Percentiles rank a stretch among this genome's conserved stretches.
These are phyloP conservation scores for Monochamus alternatus DNA, from an alignment of 2,888 invertebrate genomes.

Conservation along the genomic window DNA sequence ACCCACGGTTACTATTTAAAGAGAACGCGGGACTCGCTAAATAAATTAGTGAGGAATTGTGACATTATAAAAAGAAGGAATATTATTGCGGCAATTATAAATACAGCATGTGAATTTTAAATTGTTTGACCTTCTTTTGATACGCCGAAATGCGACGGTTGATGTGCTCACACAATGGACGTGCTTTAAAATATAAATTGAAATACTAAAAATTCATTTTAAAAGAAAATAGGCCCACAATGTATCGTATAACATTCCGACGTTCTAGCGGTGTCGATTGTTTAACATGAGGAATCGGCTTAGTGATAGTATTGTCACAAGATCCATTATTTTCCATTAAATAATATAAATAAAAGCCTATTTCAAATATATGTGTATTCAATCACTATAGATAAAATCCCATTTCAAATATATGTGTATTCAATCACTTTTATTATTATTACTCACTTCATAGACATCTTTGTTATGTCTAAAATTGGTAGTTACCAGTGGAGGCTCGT, in stretches of 20 bases:
- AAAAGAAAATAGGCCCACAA: not conserved
- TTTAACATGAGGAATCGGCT: not conserved
- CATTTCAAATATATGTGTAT: too few species aligned
- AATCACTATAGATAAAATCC: too few species aligned
- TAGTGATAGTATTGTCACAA: not conserved
- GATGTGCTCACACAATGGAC: slow-evolving; percentile 1
- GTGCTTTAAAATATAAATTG: slow-evolving; percentile 2
- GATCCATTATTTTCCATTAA: too few species aligned
- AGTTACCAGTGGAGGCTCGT: too few species aligned
- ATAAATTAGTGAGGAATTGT: slow-evolving; percentile 9
- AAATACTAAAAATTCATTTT: not conserved
- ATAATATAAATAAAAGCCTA: too few species aligned
- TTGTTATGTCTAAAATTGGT: too few species aligned
- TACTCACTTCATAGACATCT: too few species aligned
- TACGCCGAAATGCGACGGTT: slow-evolving; percentile 9
- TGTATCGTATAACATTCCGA: not conserved
- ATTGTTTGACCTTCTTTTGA: slow-evolving; percentile 13
- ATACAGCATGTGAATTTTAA: slow-evolving; percentile 8
- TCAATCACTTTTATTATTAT: too few species aligned
- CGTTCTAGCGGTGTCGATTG: not conserved
- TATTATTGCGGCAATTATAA: slow-evolving; percentile 12
- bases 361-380: too few species aligned
- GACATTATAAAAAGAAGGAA: slow-evolving; percentile 9
- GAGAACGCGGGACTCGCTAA: slow-evolving; percentile 5
- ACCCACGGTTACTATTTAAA: slow-evolving; percentile 8